phyloP scores from a whole-genome alignment of 2,888 invertebrate species.

The Altica lythri region DNA sequence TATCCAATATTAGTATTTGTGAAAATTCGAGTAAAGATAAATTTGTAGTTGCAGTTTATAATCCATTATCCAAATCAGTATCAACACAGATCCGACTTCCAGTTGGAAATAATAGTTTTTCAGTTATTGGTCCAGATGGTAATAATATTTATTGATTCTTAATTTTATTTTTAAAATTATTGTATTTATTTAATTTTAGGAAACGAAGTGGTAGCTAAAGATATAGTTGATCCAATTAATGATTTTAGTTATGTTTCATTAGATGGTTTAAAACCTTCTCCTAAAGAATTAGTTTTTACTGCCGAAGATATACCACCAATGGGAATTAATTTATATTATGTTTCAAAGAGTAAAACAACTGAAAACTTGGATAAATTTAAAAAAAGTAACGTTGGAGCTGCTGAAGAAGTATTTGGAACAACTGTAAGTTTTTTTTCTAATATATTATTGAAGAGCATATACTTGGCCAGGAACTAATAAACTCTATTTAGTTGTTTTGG shows the following conservation, averaged over 20 bases:
- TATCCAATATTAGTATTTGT: conserved; percentile 79
- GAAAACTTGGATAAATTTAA: too few species aligned
- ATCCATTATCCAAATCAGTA: conserved; percentile 66
- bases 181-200: too few species aligned
- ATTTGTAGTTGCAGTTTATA: conserved; percentile 73
- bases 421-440: too few species aligned
- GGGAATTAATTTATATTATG: conserved; percentile 67
- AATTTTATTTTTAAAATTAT: background rate
- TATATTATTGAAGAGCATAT: too few species aligned
- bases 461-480: too few species aligned
- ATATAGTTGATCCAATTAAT: conserved; percentile 35
- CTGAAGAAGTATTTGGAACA: too few species aligned
- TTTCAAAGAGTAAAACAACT: conserved; percentile 43
- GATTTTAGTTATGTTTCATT: conserved; percentile 31
- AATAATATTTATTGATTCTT: conserved; percentile 2
- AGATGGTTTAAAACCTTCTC: conserved; percentile 24
- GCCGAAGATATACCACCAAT: conserved; percentile 68
- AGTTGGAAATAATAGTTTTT: conserved; percentile 61
- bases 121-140: conserved; percentile 68
- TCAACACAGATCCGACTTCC: conserved; percentile 68
- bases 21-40: conserved; percentile 63
- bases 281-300: conserved; percentile 71
- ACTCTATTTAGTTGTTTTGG: too few species aligned
- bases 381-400: too few species aligned
- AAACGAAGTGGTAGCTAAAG: conserved; percentile 24